Base-by-base conservation (phyloP, 2,888 invertebrate genomes). In the Alviniconcha strummeri region DNA sequence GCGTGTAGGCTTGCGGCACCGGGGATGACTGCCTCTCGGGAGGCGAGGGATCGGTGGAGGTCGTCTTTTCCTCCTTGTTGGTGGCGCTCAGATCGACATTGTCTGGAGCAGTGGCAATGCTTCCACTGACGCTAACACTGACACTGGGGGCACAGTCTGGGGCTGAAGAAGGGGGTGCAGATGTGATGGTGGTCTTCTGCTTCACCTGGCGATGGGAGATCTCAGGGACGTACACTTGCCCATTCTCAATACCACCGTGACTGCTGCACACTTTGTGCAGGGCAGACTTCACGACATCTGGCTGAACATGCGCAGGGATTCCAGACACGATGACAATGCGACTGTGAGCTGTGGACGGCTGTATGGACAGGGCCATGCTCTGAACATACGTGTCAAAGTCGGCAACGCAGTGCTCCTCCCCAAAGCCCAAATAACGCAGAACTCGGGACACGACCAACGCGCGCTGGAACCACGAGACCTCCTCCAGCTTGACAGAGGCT, bases 401-500 rank as follows among this genome's bases (percentile, higher is more conserved):
- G 60, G 87, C 86, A 54, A 86, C 89, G 36, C 92, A 92, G 81
- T 91, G 91, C 55, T 89, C 87, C 81, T 93, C 92, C 56, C 89
- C 90, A 60, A 91, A 88, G 15, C 89, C 90, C 15, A 93, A 84
- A 83, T 90, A 90, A 8, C 92, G 88, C 15, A 93, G 87, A n/a
- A 93, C 91, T 85, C 91, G 91, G 5, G 92, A 92, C 80, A 92
- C 89, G 55, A 91, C 91, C n/a, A 91, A 85, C 8, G 92, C 92
- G 17, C 91, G 88, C 75, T 92, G 91, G 79, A 93, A 91, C 93
- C 93, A 93, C 1, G 92, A 86, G 86, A 91, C 89, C 76, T 93
- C 93, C 78, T 93, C 93, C 11, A 88, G 87, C 69, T 84, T 85
- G 74, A 85, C 76, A 15, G 84, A 80, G 19, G 80, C 60, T 36